Evolutionary conservation across 2,888 invertebrate genomes (phyloP), one percentile per base, ranked within the genome.

Genomic region (Ochropacha duplaris): DNA sequence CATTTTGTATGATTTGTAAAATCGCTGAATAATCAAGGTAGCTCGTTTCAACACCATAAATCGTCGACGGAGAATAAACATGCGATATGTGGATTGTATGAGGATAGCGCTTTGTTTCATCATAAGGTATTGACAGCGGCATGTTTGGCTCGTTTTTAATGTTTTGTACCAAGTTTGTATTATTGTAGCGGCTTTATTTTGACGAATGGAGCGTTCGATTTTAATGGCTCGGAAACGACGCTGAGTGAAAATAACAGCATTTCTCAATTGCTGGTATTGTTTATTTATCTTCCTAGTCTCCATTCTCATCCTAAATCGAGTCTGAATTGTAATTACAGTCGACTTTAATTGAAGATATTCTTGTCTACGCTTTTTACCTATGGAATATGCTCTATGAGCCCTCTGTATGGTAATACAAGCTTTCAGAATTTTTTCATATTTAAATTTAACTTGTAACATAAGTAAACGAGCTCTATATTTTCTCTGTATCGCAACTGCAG

Each of bases 391-490:
- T 62, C 74, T 82, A 50, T 85, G 94, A 49, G 62, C 61, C 54
- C 69, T 78, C 76, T 95, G 94, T 60, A 94, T 87, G 19, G 74
- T 67, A 14, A 84, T 58, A 51, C 81, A 83, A 1, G 93, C 86
- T 26, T 75, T 75, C 64, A 83, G 79, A n/a, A 81, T 71, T 22
- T 69, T 66, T 50, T 78, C 59, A 67, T 88, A 94, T 26, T 76
- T 67, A 2, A 77, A 64, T 54, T 85, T 83, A 49, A 84, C 76
- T 61, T 67, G 63, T 61, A 79, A 78, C 81, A 87, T 85, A 6
- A 78, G 64, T 24, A 82, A 65, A 49, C 74, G 72, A 12, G 88
- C 86, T 75, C 85, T 88, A 71, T 84, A 94, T 76, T 81, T 84
- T 28, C 65, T 81, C 72, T 89, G 90, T 56, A 89, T 61, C 12